phyloP scores from a whole-genome alignment of 53 echinoderm and acorn worm species.

The Echinarachnius parma region DNA sequence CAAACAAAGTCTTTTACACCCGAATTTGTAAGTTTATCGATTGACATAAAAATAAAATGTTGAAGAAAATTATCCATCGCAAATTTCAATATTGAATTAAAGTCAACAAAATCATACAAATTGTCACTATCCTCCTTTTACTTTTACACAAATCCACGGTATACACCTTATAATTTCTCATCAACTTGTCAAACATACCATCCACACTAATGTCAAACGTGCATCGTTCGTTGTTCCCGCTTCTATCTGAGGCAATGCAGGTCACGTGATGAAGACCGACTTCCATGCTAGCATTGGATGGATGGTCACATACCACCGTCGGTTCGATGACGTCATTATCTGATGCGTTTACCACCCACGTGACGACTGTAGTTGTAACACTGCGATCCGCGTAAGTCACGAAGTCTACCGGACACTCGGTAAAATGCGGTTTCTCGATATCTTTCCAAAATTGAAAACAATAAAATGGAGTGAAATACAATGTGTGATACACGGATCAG shows the following conservation, averaged over 20 bases:
- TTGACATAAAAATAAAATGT: too few species aligned
- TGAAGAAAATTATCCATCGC: too few species aligned
- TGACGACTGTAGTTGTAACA: slow-evolving; percentile 6
- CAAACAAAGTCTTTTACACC: too few species aligned
- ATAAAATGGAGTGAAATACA: too few species aligned
- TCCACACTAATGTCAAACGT: slow-evolving; percentile 28
- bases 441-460: too few species aligned
- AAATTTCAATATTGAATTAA: background rate
- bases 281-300: slow-evolving; percentile 4
- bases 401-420: slow-evolving; percentile 27
- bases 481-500: too few species aligned
- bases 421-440: slow-evolving; percentile 24
- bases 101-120: too few species aligned
- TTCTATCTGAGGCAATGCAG: slow-evolving; percentile 45
- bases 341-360: slow-evolving; percentile 16
- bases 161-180: background rate
- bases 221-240: slow-evolving; percentile 44
- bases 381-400: slow-evolving; percentile 22
- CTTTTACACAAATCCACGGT: too few species aligned
- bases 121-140: too few species aligned
- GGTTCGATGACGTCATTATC: slow-evolving; percentile 46
- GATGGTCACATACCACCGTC: slow-evolving; percentile 44
- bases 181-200: slow-evolving; percentile 15
- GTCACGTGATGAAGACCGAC: slow-evolving; percentile 31
- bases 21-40: too few species aligned